Percentiles rank a stretch among this genome's conserved stretches.
Conservation (phyloP, 2,113 vertebrate species). For the Laticauda colubrina region DNA sequence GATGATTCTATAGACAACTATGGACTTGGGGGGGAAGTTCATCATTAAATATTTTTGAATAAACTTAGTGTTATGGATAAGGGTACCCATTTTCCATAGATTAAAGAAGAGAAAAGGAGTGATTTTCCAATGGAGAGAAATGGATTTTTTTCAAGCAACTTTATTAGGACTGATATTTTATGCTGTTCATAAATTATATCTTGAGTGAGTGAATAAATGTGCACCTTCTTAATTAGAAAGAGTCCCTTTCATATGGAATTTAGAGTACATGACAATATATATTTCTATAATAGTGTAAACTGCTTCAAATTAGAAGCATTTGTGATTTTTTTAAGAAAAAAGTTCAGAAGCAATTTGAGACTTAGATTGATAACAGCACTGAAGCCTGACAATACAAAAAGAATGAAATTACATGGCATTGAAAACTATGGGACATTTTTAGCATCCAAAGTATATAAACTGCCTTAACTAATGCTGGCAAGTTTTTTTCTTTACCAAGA, state of each 20-base stretch:
- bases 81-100: background rate
- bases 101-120: background rate
- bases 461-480: background rate
- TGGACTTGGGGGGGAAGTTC: background rate
- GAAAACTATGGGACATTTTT: conserved; percentile 15
- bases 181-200: background rate
- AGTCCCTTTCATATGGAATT: background rate
- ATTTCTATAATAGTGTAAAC: background rate
- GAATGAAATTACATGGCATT: background rate
- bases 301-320: background rate
- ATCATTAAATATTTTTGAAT: background rate
- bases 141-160: background rate
- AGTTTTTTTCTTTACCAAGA: conserved; percentile 9
- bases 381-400: background rate
- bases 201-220: background rate
- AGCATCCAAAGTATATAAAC: conserved; percentile 15
- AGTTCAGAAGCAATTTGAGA: background rate
- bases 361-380: conserved; percentile 2
- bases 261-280: background rate
- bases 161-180: background rate
- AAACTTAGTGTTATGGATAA: background rate
- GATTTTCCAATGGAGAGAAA: background rate
- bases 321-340: background rate
- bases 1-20: background rate
- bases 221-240: background rate